Base-by-base conservation (phyloP, 2,797 vertebrate species). In the Poeciliopsis gracilis region DNA sequence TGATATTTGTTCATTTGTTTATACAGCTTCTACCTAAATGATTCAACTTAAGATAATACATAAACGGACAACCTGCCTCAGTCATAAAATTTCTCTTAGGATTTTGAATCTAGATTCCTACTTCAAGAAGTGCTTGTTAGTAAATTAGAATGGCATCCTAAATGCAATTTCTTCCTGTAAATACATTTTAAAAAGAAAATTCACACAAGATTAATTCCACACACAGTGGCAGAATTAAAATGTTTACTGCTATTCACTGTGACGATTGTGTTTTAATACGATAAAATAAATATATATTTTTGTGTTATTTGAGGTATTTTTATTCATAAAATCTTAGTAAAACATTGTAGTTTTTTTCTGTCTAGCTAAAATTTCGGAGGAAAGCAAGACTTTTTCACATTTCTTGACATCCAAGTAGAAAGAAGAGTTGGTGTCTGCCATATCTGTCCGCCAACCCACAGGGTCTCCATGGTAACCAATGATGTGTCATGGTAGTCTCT, bases 341-440 rank as follows among this genome's bases (percentile, higher is more conserved):
- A 57, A 28, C 7, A 9, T 51, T 51, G 3, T 0, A 51, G 7
- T 28, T 57, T 57, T 55, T 23, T 28, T n/a, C 11, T 57, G 55
- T 57, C 23, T 12, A 57, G 25, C 55, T 28, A 28, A 57, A 57
- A 15, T 59, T 59, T 59, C 4, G 1, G 57, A 59, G 57, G 12
- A 4, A 30, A 59, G 23, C 28, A 28, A 28, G n/a, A 59, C 57
- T 59, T 59, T 55, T 20, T 55, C 53, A 55, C 25, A 55, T 55
- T n/a, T 55, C 53, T 55, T 55, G 53, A 55, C 53, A 55, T n/a
- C n/a, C 55, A n/a, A 57, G n/a, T n/a, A 28, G 55, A 57, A 57
- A 4, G 4, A 28, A 57, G 25, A 13, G 55, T 57, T 57, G 55
- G 55, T 12, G n/a, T 28, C 25, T 12, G 55, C 55, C 55, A 57